A percentile compares a stretch with the other conserved stretches of the same genome.
Conservation (phyloP, 2,888 invertebrate genomes). For the Zhuqinia jingwanae region DNA sequence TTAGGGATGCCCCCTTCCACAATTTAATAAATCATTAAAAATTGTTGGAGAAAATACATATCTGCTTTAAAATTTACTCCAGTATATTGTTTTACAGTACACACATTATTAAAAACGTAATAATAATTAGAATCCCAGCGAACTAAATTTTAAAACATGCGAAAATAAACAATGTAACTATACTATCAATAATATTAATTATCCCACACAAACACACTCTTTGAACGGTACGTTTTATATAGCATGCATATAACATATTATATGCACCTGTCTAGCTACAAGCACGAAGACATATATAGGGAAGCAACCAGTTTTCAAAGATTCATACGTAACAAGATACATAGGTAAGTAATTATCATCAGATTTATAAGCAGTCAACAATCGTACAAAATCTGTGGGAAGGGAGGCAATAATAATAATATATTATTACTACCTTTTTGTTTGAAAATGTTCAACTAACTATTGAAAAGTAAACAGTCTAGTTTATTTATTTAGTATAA, state of each 20-base stretch:
- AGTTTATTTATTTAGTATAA: slow-evolving; percentile 39
- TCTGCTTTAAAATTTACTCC: neutral
- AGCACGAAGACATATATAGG: neutral
- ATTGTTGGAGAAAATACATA: slow-evolving; percentile 12
- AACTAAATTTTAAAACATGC: too few species aligned
- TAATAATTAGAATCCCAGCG: too few species aligned
- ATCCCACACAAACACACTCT: too few species aligned
- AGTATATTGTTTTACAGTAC: too few species aligned
- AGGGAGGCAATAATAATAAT: slow-evolving; percentile 7
- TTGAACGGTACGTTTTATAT: too few species aligned
- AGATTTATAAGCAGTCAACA: slow-evolving; percentile 27
- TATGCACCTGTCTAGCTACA: too few species aligned
- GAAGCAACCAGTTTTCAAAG: slow-evolving; percentile 24
- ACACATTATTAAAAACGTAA: too few species aligned
- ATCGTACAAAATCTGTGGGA: slow-evolving; percentile 59
- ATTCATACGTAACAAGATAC: slow-evolving; percentile 17
- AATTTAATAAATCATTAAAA: slow-evolving; percentile 15
- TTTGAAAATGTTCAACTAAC: neutral
- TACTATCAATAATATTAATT: too few species aligned
- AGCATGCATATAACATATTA: too few species aligned
- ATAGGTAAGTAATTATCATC: too few species aligned
- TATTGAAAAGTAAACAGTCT: slow-evolving; percentile 57
- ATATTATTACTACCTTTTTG: slow-evolving; percentile 15
- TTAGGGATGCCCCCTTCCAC: slow-evolving; percentile 46
- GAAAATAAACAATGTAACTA: too few species aligned